These are phyloP conservation scores for Philaethria dido DNA, from an alignment of 2,888 invertebrate species.

Conservation along the genomic window DNA sequence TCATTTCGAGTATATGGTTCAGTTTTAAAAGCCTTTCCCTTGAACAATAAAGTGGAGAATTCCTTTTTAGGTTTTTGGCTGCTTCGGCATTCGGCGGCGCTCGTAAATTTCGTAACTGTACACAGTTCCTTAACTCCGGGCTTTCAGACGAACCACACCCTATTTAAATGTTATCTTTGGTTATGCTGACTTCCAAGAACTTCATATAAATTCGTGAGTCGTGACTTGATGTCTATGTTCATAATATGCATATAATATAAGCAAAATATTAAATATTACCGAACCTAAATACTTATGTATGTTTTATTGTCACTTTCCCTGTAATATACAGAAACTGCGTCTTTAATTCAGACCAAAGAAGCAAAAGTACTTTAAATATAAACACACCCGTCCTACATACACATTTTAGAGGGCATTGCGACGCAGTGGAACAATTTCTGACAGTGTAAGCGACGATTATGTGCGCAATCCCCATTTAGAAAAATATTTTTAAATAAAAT, in stretches of 20 bases:
- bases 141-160: constrained; percentile 40
- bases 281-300: neutral
- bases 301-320: too few relatives aligned
- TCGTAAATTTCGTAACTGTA: constrained; percentile 43
- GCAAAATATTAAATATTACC: neutral
- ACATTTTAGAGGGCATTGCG: neutral
- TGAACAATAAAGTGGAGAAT: constrained; percentile 37
- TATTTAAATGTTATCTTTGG: constrained; percentile 39
- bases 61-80: constrained; percentile 41
- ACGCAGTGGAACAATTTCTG: too few relatives aligned
- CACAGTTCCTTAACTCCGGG: constrained; percentile 37
- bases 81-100: constrained; percentile 32
- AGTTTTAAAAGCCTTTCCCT: constrained; percentile 28
- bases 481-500: too few relatives aligned
- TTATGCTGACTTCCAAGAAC: constrained; percentile 30
- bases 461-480: too few relatives aligned
- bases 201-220: constrained; percentile 24
- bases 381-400: too few relatives aligned
- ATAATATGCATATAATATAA: neutral
- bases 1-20: constrained; percentile 19
- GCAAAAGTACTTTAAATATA: too few relatives aligned
- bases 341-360: too few relatives aligned
- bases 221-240: constrained; percentile 11
- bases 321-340: too few relatives aligned
- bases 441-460: too few relatives aligned